phyloP scores from a whole-genome alignment of 64 coral and sea anemone species.

The Acropora tenuis region DNA sequence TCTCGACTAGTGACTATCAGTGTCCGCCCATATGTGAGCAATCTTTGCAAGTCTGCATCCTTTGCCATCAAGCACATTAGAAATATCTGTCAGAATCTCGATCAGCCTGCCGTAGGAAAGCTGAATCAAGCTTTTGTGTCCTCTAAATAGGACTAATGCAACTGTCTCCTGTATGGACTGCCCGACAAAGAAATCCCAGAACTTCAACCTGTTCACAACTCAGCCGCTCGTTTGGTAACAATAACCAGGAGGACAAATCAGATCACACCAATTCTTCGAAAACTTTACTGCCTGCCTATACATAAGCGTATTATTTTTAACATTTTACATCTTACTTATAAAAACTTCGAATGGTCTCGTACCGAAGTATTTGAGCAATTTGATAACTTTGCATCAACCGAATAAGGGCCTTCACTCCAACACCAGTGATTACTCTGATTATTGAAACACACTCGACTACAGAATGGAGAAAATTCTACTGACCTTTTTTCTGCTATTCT shows the following conservation, averaged over 20 bases:
- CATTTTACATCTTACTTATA: too few relatives aligned
- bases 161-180: not conserved
- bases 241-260: not conserved
- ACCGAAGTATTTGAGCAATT: not conserved
- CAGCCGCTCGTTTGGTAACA: not conserved
- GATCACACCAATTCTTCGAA: not conserved
- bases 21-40: too few relatives aligned
- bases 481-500: too few relatives aligned
- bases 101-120: not conserved
- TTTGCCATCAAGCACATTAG: not conserved
- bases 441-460: too few relatives aligned
- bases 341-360: too few relatives aligned
- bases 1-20: too few relatives aligned
- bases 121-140: not conserved
- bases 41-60: too few relatives aligned
- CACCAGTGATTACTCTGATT: too few relatives aligned
- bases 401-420: not conserved
- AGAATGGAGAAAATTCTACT: too few relatives aligned
- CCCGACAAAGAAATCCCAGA: not conserved
- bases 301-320: too few relatives aligned
- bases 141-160: not conserved
- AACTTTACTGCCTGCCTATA: slow-evolving; percentile 42
- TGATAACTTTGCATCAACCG: not conserved
- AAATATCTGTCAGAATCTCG: not conserved
- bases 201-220: slow-evolving; percentile 1